Evolutionary conservation across 2,113 vertebrate species (phyloP).

Genomic region (Suncus etruscus): DNA sequence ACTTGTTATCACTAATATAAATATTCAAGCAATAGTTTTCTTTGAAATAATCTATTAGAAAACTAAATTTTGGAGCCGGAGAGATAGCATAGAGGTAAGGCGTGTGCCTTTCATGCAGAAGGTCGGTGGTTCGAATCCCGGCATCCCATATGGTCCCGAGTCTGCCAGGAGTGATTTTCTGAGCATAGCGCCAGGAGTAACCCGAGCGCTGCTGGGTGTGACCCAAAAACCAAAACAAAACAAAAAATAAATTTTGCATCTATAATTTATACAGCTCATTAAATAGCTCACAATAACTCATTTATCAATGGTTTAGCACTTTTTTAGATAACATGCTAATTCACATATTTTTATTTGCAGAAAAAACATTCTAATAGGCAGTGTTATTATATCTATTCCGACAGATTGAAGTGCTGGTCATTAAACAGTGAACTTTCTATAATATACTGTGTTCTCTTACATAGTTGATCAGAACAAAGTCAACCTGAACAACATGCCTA

Average conservation of each 20-base stretch:
- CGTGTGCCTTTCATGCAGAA: too few relatives aligned
- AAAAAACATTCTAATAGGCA: not conserved
- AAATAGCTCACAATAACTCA: too few relatives aligned
- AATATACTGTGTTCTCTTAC: not conserved
- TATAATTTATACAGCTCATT: too few relatives aligned
- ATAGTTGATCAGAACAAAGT: not conserved
- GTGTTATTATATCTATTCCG: not conserved
- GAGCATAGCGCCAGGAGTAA: too few relatives aligned
- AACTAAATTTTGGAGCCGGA: not conserved
- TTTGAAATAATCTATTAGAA: constrained; percentile 17
- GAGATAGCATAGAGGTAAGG: constrained; percentile 12
- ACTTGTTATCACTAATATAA: not conserved
- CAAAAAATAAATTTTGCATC: not conserved
- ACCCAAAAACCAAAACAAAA: not conserved
- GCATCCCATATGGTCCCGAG: too few relatives aligned
- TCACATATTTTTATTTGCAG: not conserved
- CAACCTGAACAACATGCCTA: not conserved
- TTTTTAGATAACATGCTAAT: constrained; percentile 23
- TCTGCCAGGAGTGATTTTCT: too few relatives aligned
- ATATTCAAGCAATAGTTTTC: constrained; percentile 17
- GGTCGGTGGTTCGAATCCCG: too few relatives aligned
- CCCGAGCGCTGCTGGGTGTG: too few relatives aligned
- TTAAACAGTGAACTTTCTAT: constrained; percentile 35
- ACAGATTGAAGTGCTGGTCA: not conserved
- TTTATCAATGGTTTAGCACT: not conserved